These are phyloP conservation scores for Ophion ellenae DNA, from an alignment of 2,888 invertebrate genomes.

Conservation along the genomic window DNA sequence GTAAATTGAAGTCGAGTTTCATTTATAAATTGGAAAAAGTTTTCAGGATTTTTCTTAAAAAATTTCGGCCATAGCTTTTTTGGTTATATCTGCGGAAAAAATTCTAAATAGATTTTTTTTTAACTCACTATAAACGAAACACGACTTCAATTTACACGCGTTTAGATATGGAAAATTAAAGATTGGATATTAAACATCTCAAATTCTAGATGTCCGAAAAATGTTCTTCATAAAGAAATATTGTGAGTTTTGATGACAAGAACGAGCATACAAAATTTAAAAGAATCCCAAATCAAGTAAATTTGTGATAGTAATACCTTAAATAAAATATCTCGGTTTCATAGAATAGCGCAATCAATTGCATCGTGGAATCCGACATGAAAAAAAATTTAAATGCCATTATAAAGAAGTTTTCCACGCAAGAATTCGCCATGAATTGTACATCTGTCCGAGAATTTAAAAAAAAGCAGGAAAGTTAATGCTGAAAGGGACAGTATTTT, in stretches of 20 bases:
- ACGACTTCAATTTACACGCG: slow-evolving; percentile 31
- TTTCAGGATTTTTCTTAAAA: not conserved
- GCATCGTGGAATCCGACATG: slow-evolving; percentile 27
- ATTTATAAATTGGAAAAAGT: not conserved
- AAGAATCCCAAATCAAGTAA: not conserved
- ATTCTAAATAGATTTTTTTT: slow-evolving; percentile 17
- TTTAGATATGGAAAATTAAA: slow-evolving; percentile 26
- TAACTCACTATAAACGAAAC: slow-evolving; percentile 21
- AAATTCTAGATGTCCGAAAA: slow-evolving; percentile 37
- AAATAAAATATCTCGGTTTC: not conserved
- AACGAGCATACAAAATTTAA: slow-evolving; percentile 11
- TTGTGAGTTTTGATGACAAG: slow-evolving; percentile 21
- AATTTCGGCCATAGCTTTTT: not conserved
- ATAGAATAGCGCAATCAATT: slow-evolving; percentile 26
- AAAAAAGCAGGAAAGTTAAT: slow-evolving; percentile 26
- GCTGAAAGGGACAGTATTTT: slow-evolving; percentile 31
- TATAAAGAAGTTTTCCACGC: slow-evolving; percentile 30
- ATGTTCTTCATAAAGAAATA: slow-evolving; percentile 3
- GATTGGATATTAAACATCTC: slow-evolving; percentile 33
- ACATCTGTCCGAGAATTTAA: slow-evolving; percentile 15
- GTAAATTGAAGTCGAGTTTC: too few relatives aligned
- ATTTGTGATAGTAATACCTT: too few relatives aligned
- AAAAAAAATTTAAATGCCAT: slow-evolving; percentile 33
- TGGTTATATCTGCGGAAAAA: not conserved
- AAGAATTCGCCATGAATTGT: slow-evolving; percentile 38